These are phyloP conservation scores for Poecilia wingei DNA, from an alignment of 2,797 vertebrate species.

Conservation along the genomic window DNA sequence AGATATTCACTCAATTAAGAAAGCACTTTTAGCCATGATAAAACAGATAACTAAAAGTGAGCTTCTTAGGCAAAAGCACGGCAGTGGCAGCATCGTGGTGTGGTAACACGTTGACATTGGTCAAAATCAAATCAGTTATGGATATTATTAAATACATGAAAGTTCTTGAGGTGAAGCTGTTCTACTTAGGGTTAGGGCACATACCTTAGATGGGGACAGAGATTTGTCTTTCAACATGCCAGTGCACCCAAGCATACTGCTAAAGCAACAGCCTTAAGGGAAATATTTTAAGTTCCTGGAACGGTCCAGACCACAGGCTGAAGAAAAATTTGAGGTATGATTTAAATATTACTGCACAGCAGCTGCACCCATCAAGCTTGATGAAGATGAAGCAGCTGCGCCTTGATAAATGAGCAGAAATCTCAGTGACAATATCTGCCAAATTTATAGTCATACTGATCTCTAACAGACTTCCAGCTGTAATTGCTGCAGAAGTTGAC, in stretches of 20 bases:
- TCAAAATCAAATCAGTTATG: not conserved
- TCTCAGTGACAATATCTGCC: conserved; percentile 1
- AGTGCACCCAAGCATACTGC: not conserved
- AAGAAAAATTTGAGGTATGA: not conserved
- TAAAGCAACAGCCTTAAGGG: conserved; percentile 1
- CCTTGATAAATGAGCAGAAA: conserved; percentile 9
- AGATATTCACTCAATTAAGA: not conserved
- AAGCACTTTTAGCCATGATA: not conserved
- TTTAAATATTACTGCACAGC: not conserved
- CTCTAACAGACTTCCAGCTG: not conserved
- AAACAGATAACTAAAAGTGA: not conserved
- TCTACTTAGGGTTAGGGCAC: not conserved
- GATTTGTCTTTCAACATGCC: not conserved
- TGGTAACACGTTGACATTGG: not conserved
- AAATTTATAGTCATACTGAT: conserved; percentile 4
- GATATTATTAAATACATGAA: not conserved
- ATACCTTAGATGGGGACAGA: not conserved
- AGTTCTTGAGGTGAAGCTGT: not conserved
- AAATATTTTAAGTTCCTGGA: not conserved
- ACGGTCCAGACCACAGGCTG: not conserved
- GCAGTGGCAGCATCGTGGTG: not conserved
- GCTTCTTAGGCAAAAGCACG: not conserved
- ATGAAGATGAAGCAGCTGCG: not conserved
- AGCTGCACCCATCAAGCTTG: conserved; percentile 6
- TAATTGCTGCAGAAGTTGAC: not conserved